A percentile compares a stretch with the other conserved stretches of the same genome.
phyloP scores from a whole-genome alignment of 2,888 invertebrate genomes.

The Cephus rjabovi region DNA sequence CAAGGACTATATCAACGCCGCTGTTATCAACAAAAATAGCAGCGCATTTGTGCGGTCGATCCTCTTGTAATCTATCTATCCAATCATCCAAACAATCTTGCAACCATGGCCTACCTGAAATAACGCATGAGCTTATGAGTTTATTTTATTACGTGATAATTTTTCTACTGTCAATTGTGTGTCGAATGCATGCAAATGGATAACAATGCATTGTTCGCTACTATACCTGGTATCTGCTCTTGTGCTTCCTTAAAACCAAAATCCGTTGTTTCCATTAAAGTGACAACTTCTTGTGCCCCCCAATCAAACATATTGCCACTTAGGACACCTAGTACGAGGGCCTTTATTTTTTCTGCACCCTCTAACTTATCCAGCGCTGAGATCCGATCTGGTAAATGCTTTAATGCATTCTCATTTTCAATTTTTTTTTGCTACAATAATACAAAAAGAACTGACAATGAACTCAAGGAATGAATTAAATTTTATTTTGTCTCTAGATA shows the following conservation, averaged over 20 bases:
- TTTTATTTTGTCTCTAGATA: conserved; percentile 8
- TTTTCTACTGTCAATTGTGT: not conserved
- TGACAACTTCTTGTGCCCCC: conserved; percentile 93
- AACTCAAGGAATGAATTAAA: not conserved
- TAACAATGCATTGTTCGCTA: not conserved
- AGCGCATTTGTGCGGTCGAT: conserved; percentile 84
- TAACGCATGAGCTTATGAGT: not conserved
- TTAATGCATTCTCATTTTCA: conserved; percentile 87
- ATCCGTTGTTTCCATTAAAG: conserved; percentile 80
- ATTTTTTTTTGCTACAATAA: conserved; percentile 80
- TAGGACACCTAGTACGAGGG: conserved; percentile 71
- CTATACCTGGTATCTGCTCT: conserved; percentile 78
- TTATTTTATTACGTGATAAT: not conserved
- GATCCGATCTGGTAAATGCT: conserved; percentile 76
- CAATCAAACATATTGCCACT: conserved; percentile 97
- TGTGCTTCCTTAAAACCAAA: conserved; percentile 89
- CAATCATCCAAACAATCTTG: conserved; percentile 88
- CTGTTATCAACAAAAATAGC: conserved; percentile 97
- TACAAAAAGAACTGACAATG: not conserved
- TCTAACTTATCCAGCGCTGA: conserved; percentile 77
- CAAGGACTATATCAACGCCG: conserved; percentile 93
- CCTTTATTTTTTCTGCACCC: conserved; percentile 61
- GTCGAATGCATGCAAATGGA: not conserved
- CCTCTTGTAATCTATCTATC: conserved; percentile 76
- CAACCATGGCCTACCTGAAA: conserved; percentile 86